These are phyloP conservation scores for Oreochromis niloticus DNA, from an alignment of 2,113 vertebrate genomes.

Conservation along the genomic window DNA sequence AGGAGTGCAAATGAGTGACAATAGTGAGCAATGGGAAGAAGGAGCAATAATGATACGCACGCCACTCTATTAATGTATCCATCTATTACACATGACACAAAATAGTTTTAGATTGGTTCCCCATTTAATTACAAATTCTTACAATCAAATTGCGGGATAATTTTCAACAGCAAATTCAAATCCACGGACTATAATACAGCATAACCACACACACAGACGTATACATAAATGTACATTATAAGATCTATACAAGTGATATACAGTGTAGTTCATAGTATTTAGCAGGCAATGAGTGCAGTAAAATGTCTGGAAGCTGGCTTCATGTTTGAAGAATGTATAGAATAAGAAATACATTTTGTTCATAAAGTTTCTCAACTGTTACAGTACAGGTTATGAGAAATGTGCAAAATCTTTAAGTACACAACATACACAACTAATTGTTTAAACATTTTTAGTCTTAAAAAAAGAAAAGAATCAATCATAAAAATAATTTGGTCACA, in stretches of 20 bases:
- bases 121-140: slow-evolving; percentile 25
- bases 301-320: background rate
- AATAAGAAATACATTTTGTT: background rate
- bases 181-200: background rate
- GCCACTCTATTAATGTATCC: background rate
- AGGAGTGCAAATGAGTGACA: background rate
- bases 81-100: background rate
- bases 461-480: background rate
- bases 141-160: slow-evolving; percentile 2
- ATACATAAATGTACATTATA: background rate
- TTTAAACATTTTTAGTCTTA: background rate
- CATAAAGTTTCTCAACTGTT: background rate
- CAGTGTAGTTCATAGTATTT: background rate
- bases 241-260: background rate
- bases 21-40: background rate
- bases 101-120: background rate
- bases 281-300: slow-evolving; percentile 10
- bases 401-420: background rate
- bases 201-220: background rate
- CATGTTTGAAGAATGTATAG: background rate
- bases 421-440: background rate
- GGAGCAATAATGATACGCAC: background rate
- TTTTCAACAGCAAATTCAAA: background rate
- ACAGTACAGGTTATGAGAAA: background rate
- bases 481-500: slow-evolving; percentile 8